Base-by-base conservation (phyloP, 2,888 invertebrate species). In the Drosophila kanekoi region DNA sequence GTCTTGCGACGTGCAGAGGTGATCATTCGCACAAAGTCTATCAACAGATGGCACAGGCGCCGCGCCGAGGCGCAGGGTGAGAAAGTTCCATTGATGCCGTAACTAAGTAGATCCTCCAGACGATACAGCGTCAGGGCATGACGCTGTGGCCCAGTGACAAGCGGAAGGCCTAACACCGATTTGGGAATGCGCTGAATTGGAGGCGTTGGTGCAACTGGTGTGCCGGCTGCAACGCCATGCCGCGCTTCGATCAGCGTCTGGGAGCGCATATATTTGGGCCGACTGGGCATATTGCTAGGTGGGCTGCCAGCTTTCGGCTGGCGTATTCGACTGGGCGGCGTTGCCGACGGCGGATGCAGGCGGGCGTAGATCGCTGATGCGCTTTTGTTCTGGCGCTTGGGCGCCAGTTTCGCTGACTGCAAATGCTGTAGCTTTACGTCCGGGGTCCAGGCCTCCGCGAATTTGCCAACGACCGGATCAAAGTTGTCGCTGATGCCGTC, bases 401-500 rank as follows among this genome's bases (percentile, higher is more conserved):
- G 91, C 51, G 90, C 92, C 45, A 90, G 69, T 23, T 85, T 79
- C 5, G 73, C 77, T 8, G 70, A 58, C 11, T 70, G 77, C 3
- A 70, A 61, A 23, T 77, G 77, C 56, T 88, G 84, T 3, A 91
- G 74, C 73, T 90, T 90, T 0, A 89, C 90, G 58, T 92, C 92
- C 3, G 91, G 86, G 4, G 92, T 90, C 89, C 93, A 91, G 14
- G 94, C 91, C 77, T 93, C 94, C 5, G 97, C 96, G 89, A 97
- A 96, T 92, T 96, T 96, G 32, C 97, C 97, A 61, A 98, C 97
- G 33, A 97, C 97, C 0, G 97, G 97, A 93, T 98, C 97, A 86
- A 97, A 97, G 91, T 98, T 98, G 90, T 98, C 97, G 6, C 97
- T 96, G 35, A 98, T 94, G 8, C 97, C 97, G 89, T 98, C 97